Evolutionary conservation across 2,797 vertebrate species (phyloP).

Genomic region (Geotrypetes seraphini): DNA sequence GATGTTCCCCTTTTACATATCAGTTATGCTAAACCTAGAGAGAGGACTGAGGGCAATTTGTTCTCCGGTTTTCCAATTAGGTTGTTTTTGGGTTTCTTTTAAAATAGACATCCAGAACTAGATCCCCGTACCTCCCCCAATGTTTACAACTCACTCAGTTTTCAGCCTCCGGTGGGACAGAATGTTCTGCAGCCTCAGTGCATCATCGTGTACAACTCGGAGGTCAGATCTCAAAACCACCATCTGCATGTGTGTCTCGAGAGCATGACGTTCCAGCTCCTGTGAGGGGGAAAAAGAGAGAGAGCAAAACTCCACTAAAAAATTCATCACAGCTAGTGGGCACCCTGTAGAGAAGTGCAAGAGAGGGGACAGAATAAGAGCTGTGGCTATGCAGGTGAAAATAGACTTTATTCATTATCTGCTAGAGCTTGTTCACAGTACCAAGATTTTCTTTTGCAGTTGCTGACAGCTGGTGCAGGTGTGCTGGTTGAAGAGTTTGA

Average conservation of each 20-base stretch:
- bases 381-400: neutral
- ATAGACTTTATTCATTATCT: neutral
- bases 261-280: constrained; percentile 71
- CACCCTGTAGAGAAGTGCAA: neutral
- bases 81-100: too few species aligned
- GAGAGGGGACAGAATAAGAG: neutral
- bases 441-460: constrained; percentile 44
- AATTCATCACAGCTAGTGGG: neutral
- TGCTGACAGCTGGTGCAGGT: constrained; percentile 39
- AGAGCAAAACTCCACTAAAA: neutral
- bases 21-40: too few species aligned
- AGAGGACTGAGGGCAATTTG: too few species aligned
- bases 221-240: constrained; percentile 37
- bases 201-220: constrained; percentile 39
- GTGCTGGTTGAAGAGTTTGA: constrained; percentile 24
- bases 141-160: constrained; percentile 30
- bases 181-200: constrained; percentile 31
- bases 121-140: too few species aligned
- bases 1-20: too few species aligned
- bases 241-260: constrained; percentile 44
- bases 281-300: constrained; percentile 23
- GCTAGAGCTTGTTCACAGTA: too few species aligned
- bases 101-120: too few species aligned
- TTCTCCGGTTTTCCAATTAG: too few species aligned
- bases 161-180: constrained; percentile 36